These are phyloP conservation scores for Leuctra nigra DNA, from an alignment of 2,888 invertebrate genomes.

Conservation along the genomic window DNA sequence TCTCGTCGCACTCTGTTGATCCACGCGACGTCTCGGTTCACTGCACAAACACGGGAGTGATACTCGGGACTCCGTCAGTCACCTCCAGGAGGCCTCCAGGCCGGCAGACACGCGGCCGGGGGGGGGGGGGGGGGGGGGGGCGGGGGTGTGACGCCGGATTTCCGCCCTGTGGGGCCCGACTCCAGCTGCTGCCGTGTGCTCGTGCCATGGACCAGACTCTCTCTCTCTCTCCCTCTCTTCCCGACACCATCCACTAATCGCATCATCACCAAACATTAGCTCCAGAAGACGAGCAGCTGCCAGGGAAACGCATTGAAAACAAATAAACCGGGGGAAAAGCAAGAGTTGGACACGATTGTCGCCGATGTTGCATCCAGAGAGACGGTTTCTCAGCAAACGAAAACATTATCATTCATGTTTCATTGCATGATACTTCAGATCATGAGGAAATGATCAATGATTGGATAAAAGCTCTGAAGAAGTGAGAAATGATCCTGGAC, in stretches of 20 bases:
- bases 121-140: constrained; percentile 5
- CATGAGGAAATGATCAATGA: too few relatives aligned
- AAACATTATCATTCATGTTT: too few relatives aligned
- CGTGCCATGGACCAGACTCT: constrained; percentile 26
- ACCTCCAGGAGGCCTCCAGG: not conserved
- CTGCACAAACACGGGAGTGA: not conserved
- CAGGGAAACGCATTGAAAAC: too few relatives aligned
- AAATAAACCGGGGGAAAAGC: too few relatives aligned
- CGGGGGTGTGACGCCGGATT: constrained; percentile 24
- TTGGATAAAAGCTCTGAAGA: too few relatives aligned
- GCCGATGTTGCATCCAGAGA: too few relatives aligned
- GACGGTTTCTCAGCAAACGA: too few relatives aligned
- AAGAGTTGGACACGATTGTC: too few relatives aligned
- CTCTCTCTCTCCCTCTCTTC: not conserved
- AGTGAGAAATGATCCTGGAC: too few relatives aligned
- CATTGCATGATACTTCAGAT: too few relatives aligned
- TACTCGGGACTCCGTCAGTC: not conserved
- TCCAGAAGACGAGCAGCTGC: not conserved
- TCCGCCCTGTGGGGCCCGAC: constrained; percentile 27
- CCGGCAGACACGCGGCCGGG: not conserved
- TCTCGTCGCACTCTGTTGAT: not conserved
- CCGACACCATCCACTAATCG: not conserved
- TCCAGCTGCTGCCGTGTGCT: constrained; percentile 27
- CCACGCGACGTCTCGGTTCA: not conserved
- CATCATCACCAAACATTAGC: not conserved